These are phyloP conservation scores for Drosophila saltans DNA, from an alignment of 1,140 invertebrate species.

Conservation along the genomic window DNA sequence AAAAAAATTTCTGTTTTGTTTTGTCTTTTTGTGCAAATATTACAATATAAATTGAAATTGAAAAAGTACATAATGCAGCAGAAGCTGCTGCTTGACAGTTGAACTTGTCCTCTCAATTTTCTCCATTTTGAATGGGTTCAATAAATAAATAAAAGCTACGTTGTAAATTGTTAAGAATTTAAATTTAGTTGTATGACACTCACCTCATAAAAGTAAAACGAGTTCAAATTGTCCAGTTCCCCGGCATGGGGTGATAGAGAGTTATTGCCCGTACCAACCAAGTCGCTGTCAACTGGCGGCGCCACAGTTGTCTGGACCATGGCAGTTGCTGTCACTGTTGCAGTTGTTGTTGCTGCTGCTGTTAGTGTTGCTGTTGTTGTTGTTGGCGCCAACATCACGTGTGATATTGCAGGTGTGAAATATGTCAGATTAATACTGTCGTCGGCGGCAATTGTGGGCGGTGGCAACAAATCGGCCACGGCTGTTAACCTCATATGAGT, in stretches of 20 bases:
- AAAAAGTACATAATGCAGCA: constrained; percentile 33
- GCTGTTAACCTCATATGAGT: constrained; percentile 37
- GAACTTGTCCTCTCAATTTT: constrained; percentile 11
- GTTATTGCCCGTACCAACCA: constrained; percentile 42
- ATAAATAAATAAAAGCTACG: constrained; percentile 55
- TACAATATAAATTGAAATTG: constrained; percentile 36
- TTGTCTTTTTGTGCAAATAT: constrained; percentile 19
- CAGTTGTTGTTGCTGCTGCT: constrained; percentile 23
- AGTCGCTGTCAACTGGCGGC: constrained; percentile 44
- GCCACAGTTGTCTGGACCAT: constrained; percentile 62
- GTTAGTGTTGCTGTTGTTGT: constrained; percentile 20
- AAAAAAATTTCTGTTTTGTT: constrained; percentile 1
- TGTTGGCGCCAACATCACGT: constrained; percentile 71
- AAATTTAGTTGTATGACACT: constrained; percentile 27
- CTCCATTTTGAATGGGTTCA: background rate
- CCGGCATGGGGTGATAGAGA: constrained; percentile 40
- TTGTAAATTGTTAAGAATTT: constrained; percentile 10
- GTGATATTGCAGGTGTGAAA: constrained; percentile 75
- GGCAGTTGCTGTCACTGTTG: constrained; percentile 13
- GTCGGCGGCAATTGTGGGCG: constrained; percentile 25
- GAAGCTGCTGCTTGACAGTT: constrained; percentile 24
- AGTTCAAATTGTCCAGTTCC: constrained; percentile 74
- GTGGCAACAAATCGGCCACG: constrained; percentile 11
- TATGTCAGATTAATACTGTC: constrained; percentile 69
- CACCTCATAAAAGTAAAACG: constrained; percentile 79